A percentile compares a stretch with the other conserved stretches of the same genome.
Conservation (phyloP, 2,113 vertebrate species). For the Grammomys dolichurus region DNA sequence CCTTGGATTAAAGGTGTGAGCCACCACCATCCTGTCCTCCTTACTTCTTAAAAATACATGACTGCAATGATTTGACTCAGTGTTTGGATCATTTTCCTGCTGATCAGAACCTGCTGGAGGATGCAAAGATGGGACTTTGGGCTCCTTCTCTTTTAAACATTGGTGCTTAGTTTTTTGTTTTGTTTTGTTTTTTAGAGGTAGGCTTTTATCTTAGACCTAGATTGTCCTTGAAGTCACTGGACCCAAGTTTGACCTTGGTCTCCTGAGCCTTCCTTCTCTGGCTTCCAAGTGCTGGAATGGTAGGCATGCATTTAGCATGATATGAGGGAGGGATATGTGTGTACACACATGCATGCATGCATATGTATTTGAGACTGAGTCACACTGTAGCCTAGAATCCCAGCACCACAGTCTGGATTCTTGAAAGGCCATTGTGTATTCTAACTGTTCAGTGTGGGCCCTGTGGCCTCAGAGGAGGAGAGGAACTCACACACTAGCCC, state of each 20-base stretch:
- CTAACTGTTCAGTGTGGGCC: neutral
- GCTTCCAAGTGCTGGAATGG: neutral
- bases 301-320: neutral
- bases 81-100: neutral
- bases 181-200: neutral
- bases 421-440: neutral
- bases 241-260: neutral
- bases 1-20: no score
- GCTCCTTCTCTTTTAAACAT: neutral
- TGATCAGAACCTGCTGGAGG: neutral
- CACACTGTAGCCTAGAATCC: neutral
- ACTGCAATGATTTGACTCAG: neutral
- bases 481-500: neutral
- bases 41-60: neutral
- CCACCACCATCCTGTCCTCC: neutral
- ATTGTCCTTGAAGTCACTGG: neutral
- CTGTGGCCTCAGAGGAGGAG: neutral
- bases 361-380: neutral
- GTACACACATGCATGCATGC: neutral
- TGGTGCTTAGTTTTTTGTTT: neutral
- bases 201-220: neutral
- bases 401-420: neutral
- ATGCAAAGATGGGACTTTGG: neutral
- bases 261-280: neutral
- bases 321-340: neutral